Base-by-base conservation (phyloP, 1,140 invertebrate genomes). In the Drosophila orosa region DNA sequence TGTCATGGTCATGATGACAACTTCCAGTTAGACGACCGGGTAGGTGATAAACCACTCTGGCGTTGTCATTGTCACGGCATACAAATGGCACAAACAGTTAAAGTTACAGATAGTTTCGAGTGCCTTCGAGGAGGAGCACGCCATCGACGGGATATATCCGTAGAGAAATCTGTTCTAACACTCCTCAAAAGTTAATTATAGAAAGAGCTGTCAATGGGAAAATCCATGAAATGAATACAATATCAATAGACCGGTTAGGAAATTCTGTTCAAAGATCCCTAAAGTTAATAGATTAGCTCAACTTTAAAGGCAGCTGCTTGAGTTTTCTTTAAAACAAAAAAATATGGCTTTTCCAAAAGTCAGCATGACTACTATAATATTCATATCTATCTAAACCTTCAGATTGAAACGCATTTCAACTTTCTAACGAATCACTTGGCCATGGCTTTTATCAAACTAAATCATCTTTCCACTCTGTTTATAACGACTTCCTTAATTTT, bases 51-150 rank as follows among this genome's bases (percentile, higher is more conserved):
- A 71, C 67, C 71, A 81, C 73, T 62, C 57, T 58, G 65, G 56
- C 45, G 56, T 58, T 78, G 81, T 74, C 80, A 89, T 80, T 89
- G 84, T 87, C 84, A 74, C 65, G 73, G 62, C 77, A 74, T 37
- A 74, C 76, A 84, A 80, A 83, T 80, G 72, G 56, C 77, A 71
- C 55, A 84, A 78, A 90, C 63, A 85, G 74, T 78, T 71, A 86
- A 65, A 61, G 58, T 47, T 60, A 74, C 73, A 73, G 57, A 66
- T 69, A 67, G 50, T 74, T 74, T 62, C 69, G 55, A 66, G 55
- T 63, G 61, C 68, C 47, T 78, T 67, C 33, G 27, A 55, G 67
- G 59, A 33, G 50, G 27, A 45, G 65, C 79, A 74, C 62, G 81
- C 73, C 59, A 74, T 52, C 48, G 37, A 47, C 33, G 63, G 50